These are phyloP conservation scores for Protosalanx chinensis DNA, from an alignment of 2,797 vertebrate genomes.

Conservation along the genomic window DNA sequence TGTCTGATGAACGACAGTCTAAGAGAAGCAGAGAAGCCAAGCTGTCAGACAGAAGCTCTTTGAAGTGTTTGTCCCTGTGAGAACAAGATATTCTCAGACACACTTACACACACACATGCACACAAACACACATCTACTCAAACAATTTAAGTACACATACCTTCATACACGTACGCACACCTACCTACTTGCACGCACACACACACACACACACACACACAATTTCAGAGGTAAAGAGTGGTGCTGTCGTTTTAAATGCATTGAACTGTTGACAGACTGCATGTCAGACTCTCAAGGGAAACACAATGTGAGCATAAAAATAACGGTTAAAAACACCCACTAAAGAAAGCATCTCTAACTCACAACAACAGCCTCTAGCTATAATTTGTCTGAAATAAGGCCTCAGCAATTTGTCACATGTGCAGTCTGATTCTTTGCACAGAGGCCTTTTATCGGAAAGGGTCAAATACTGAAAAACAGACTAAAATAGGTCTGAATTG, in stretches of 20 bases:
- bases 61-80: constrained; percentile 19
- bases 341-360: constrained; percentile 15
- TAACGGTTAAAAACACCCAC: constrained; percentile 12
- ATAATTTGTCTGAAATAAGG: constrained; percentile 25
- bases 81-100: constrained; percentile 18
- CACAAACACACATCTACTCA: not conserved
- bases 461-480: not conserved
- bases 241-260: constrained; percentile 37
- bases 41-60: constrained; percentile 16
- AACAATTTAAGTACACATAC: not conserved
- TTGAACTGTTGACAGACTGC: constrained; percentile 43
- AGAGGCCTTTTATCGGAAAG: not conserved
- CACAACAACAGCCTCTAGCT: not conserved
- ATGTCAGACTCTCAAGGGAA: constrained; percentile 42
- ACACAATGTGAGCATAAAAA: not conserved
- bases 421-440: constrained; percentile 13
- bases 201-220: not conserved
- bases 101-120: not conserved
- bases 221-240: constrained; percentile 21
- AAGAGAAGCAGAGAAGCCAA: not conserved
- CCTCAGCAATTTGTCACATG: constrained; percentile 21
- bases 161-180: not conserved
- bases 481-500: not conserved
- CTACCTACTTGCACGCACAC: too few relatives aligned
- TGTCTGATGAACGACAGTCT: not conserved